These are phyloP conservation scores for Leptogaster cylindrica DNA, from an alignment of 2,888 invertebrate genomes.

Conservation along the genomic window DNA sequence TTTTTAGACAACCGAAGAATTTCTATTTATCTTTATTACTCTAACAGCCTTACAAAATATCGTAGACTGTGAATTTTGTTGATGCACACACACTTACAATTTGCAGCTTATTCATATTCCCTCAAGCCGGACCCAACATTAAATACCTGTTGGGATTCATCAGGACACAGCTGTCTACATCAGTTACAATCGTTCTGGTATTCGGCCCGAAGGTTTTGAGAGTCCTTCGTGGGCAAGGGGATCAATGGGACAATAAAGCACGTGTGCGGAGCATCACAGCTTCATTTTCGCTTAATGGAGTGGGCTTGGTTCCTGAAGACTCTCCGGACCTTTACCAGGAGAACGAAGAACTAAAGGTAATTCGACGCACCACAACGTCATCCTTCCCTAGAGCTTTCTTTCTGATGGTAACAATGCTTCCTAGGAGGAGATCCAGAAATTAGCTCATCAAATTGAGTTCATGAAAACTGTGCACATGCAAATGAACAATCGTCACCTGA, in stretches of 20 bases:
- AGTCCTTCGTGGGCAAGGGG: conserved; percentile 83
- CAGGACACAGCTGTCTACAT: conserved; percentile 89
- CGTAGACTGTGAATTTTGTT: too few species aligned
- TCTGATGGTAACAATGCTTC: background rate
- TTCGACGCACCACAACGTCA: conserved; percentile 33
- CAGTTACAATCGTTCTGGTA: conserved; percentile 66
- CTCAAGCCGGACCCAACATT: conserved; percentile 87
- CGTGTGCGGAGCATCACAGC: conserved; percentile 83
- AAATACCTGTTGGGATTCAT: conserved; percentile 91
- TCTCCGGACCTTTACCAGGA: conserved; percentile 87
- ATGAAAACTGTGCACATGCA: conserved; percentile 95
- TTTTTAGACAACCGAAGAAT: too few species aligned
- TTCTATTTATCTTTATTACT: too few species aligned
- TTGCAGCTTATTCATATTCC: conserved; percentile 80
- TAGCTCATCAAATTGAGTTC: conserved; percentile 90
- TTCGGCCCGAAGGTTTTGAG: conserved; percentile 72
- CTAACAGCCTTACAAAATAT: too few species aligned
- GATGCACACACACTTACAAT: too few species aligned
- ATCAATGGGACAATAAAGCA: conserved; percentile 87
- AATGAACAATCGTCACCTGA: conserved; percentile 86
- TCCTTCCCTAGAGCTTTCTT: background rate
- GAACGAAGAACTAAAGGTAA: conserved; percentile 89
- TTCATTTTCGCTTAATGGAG: conserved; percentile 84
- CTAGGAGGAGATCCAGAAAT: conserved; percentile 88
- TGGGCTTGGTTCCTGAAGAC: conserved; percentile 83